phyloP scores from a whole-genome alignment of 2,888 invertebrate species.

The Saturnia japonica region DNA sequence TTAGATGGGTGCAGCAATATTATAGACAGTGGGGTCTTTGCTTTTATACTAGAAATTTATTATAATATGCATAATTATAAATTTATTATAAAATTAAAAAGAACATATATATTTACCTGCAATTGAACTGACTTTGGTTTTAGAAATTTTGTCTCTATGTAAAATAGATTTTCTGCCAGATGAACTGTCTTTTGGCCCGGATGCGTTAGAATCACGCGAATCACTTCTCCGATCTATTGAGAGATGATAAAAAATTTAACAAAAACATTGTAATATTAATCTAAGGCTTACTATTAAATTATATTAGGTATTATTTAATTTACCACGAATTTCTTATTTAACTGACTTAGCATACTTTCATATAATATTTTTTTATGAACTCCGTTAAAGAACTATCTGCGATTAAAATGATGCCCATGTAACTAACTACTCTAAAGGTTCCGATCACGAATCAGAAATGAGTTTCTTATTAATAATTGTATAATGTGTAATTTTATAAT shows the following conservation, averaged over 20 bases:
- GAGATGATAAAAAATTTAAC: not conserved
- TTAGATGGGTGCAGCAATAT: too few relatives aligned
- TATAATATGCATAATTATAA: not conserved
- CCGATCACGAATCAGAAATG: too few relatives aligned
- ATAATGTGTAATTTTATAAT: too few relatives aligned
- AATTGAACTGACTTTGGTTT: slow-evolving; percentile 54
- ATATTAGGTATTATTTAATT: too few relatives aligned
- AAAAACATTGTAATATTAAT: not conserved
- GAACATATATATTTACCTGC: slow-evolving; percentile 46
- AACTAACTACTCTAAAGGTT: too few relatives aligned
- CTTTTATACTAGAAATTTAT: not conserved
- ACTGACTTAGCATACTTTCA: too few relatives aligned
- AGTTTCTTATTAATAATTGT: too few relatives aligned
- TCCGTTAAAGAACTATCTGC: too few relatives aligned
- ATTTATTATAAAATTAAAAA: not conserved
- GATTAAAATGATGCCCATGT: too few relatives aligned
- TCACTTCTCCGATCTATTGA: slow-evolving; percentile 69
- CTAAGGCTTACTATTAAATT: not conserved
- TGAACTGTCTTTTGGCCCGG: slow-evolving; percentile 67
- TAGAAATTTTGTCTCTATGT: slow-evolving; percentile 62
- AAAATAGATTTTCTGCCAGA: slow-evolving; percentile 66
- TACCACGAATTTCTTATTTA: too few relatives aligned
- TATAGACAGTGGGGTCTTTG: too few relatives aligned
- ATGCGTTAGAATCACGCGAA: slow-evolving; percentile 76
- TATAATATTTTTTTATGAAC: too few relatives aligned